Conservation (phyloP, 2,888 invertebrate species). For the Flexamia atlantica region DNA sequence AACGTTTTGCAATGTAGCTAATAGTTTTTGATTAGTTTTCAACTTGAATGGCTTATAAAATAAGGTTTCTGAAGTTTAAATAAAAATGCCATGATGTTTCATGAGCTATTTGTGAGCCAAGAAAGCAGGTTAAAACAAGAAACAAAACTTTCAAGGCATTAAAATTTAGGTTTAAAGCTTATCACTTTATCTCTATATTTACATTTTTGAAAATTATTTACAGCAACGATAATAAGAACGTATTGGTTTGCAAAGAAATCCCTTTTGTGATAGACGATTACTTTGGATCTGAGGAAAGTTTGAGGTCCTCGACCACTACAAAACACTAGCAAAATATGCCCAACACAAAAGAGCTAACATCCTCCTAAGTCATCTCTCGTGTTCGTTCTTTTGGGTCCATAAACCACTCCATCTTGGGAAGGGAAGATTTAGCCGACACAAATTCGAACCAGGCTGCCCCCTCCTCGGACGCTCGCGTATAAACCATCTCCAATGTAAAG, state of each 20-base stretch:
- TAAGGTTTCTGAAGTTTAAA: too few species aligned
- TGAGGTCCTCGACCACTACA: not conserved
- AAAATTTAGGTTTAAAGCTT: too few species aligned
- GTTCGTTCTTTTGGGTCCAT: conserved; percentile 37
- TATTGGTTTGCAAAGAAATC: not conserved
- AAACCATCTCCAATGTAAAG: conserved; percentile 60
- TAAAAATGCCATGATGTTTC: too few species aligned
- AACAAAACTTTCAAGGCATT: too few species aligned
- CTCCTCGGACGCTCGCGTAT: conserved; percentile 38
- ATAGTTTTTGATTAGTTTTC: too few species aligned
- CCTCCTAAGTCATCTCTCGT: conserved; percentile 47
- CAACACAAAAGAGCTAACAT: conserved; percentile 25
- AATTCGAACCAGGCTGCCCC: conserved; percentile 51
- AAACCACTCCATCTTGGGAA: conserved; percentile 48
- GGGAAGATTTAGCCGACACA: conserved; percentile 49
- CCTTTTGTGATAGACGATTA: not conserved
- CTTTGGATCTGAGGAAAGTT: not conserved
- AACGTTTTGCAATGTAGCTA: too few species aligned
- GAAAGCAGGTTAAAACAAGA: too few species aligned
- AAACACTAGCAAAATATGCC: conserved; percentile 17
- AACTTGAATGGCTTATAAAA: too few species aligned
- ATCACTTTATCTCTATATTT: too few species aligned
- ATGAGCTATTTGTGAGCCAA: too few species aligned
- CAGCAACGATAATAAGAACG: not conserved
- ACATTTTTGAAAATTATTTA: not conserved